Evolutionary conservation across 2,797 vertebrate species (phyloP), one percentile per base, ranked within the genome.

Genomic region (Brotula barbata): DNA sequence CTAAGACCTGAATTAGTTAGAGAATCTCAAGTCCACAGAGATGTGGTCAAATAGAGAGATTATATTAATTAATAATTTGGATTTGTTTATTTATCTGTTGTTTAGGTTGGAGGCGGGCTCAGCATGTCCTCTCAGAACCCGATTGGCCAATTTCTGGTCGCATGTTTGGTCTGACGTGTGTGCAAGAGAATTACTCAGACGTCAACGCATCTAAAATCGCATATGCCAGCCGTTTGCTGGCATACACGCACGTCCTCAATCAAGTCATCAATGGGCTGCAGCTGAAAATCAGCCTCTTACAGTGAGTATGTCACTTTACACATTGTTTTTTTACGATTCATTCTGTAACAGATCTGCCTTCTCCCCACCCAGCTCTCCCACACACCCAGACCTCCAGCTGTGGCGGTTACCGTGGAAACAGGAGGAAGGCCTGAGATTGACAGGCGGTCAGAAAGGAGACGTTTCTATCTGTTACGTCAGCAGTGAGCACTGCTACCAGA

Each of bases 401-500:
- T 98, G 97, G 97, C 90, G 92, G 81, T 93, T 95, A 63, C 95
- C 96, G 0, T 99, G 97, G 97, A 93, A 90, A 82, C 89, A 88
- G 21, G 90, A 92, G 12, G 94, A 93, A 11, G 92, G 88, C 16
- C 39, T 11, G 0, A 71, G 51, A 10, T 14, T 53, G 55, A 1
- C 40, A 0, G 58, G 49, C 40, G 19, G 70, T 52, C 77, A 59
- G 7, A 66, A 41, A 54, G 76, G 45, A 20, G 79, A 89, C 15
- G 14, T 53, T 0, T 68, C 92, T 55, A 63, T 92, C 69, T 97
- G 95, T 0, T 99, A 99, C 22, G 95, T 99, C 71, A 97, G 93
- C 16, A 98, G 95, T 6, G 97, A 99, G 73, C 97, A 99, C 88
- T 99, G 96, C 88, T 99, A 99, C 87, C 97, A 98, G 88, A 99